Base-by-base conservation (phyloP, 2,113 vertebrate species). In the Zeus faber region DNA sequence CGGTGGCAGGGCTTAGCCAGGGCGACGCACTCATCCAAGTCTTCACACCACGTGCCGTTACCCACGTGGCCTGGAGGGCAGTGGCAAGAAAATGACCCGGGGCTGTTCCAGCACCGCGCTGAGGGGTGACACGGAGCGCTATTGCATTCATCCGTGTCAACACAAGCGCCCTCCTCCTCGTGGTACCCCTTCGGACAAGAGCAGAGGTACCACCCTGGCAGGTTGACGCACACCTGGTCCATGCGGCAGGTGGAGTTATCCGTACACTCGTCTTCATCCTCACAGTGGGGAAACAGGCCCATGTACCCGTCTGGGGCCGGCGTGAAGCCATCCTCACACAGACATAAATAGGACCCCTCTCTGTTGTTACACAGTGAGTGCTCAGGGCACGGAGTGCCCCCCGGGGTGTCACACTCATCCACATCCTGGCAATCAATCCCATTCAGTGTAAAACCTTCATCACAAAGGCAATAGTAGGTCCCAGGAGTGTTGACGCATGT, bases 181-280 rank as follows among this genome's bases (percentile, higher is more conserved):
- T 74, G 67, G 39, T 78, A 87, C 17, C 91, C 91, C 13, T 8
- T 1, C 0, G 20, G 69, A 65, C 91, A 92, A 26, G 77, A 74
- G 68, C 91, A 92, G 17, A 50, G 44, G 55, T 86, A 85, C 0
- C 60, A 41, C 39, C 89, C 90, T 0, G 65, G 83, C 16, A 75
- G 49, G 73, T 92, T 92, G n/a, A 55, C 66, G 60, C 91, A 92
- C 49, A 84, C 67, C 69, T 90, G 88, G 64, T 90, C 88, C 11
- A 51, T 47, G 10, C 83, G 84, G 57, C 91, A 92, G 22, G 67
- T 53, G 52, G 25, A 49, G 54, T 67, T 75, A 13, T 35, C 27
- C 4, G 65, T 53, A 57, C 91, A 92, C 68, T 92, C 90, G 1
- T 92, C 57, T 3, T 88, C 54, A 46, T 90, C 89, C 6, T 49